A percentile compares a stretch with the other conserved stretches of the same genome.
phyloP scores from a whole-genome alignment of 2,797 vertebrate genomes.

The Chelmon rostratus region DNA sequence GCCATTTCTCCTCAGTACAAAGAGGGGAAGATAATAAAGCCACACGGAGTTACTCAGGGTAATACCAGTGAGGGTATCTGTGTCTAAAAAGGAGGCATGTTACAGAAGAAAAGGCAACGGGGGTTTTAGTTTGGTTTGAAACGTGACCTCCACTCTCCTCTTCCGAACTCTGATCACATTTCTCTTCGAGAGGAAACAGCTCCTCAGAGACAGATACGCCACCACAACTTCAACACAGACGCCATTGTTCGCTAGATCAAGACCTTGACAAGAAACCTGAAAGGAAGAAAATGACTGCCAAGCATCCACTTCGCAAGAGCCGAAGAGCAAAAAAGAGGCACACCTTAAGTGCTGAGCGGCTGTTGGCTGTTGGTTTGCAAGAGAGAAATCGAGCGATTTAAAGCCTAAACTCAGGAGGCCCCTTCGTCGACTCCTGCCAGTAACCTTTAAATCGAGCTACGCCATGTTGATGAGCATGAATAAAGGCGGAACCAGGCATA shows the following conservation, averaged over 20 bases:
- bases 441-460: neutral
- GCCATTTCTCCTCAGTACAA: constrained; percentile 26
- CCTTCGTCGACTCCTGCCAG: neutral
- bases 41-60: constrained; percentile 1
- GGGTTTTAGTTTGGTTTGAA: constrained; percentile 50
- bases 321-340: constrained; percentile 4
- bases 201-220: constrained; percentile 47
- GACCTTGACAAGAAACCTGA: constrained; percentile 20
- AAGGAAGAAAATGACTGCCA: neutral
- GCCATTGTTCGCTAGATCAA: constrained; percentile 51
- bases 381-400: neutral
- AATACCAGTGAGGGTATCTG: constrained; percentile 1
- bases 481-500: constrained; percentile 11
- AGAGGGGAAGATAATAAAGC: constrained; percentile 13
- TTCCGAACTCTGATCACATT: constrained; percentile 36
- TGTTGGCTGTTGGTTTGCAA: neutral
- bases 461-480: constrained; percentile 3
- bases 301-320: constrained; percentile 2
- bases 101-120: constrained; percentile 16
- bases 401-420: neutral
- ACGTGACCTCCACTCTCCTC: constrained; percentile 43
- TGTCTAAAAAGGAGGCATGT: constrained; percentile 8
- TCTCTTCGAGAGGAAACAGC: constrained; percentile 50
- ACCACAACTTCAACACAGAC: constrained; percentile 39
- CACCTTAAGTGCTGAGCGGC: neutral